Evolutionary conservation across 2,797 vertebrate species (phyloP), one percentile per base, ranked within the genome.

Genomic region (Babyrousa celebensis): DNA sequence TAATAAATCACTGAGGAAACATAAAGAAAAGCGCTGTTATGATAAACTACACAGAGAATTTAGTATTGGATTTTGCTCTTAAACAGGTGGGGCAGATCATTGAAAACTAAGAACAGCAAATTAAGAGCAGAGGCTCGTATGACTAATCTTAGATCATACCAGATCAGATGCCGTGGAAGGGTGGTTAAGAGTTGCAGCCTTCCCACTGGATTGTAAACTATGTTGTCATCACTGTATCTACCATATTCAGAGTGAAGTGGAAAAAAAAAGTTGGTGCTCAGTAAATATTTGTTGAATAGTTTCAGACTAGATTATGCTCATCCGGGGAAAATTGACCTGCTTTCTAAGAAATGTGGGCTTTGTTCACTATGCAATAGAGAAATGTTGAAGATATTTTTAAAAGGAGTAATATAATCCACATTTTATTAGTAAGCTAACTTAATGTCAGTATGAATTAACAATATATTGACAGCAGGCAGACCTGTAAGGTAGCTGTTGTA

Each of bases 341-440:
- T 20, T 7, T 63, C 75, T 75, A 85, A 77, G 79, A 78, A 72
- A 80, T 77, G 32, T 5, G 27, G 36, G 20, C 36, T 86, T 72
- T 62, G 12, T 72, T 95, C 36, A 60, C 25, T 48, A 48, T 52
- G 29, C 79, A 78, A 52, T 48, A 15, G 52, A 62, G n/a, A 88
- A 72, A 23, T 43, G 18, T 5, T 63, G 32, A 87, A n/a, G 48
- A 71, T 79, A 72, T 43, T 89, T 79, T 58, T 72, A 85, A 29
- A 36, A 88, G 36, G 32, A 89, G 48, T 79, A 63, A 79, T 71
- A n/a, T 78, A 36, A 85, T 67, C 52, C 48, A 85, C n/a, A 77
- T 95, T 74, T 91, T 62, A 70, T 72, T 85, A 80, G 65, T 79
- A 85, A 79, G 58, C 14, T 85, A 93, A 63, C 21, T 85, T 88